Percentiles rank a stretch among this genome's conserved stretches.
Conservation (phyloP, 2,113 vertebrate species). For the Falcunculus frontatus region DNA sequence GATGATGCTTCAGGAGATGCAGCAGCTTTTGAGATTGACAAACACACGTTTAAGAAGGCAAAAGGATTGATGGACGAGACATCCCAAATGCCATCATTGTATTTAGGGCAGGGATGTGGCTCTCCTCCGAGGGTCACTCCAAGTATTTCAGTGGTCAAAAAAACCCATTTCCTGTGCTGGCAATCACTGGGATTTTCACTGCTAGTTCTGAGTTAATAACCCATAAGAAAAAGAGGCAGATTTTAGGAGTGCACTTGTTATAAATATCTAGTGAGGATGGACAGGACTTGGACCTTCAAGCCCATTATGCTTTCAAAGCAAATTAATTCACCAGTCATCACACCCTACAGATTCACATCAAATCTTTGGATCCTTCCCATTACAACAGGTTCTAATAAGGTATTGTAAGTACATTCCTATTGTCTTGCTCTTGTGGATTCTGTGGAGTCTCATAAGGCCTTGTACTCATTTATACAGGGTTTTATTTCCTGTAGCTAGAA, state of each 20-base stretch:
- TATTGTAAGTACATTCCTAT: not conserved
- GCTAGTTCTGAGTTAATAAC: not conserved
- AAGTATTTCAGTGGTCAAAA: not conserved
- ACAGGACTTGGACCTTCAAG: not conserved
- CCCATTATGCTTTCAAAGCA: not conserved
- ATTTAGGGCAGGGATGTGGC: not conserved
- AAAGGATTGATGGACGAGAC: not conserved
- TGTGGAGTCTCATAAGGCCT: not conserved
- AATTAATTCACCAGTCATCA: not conserved
- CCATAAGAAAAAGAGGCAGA: not conserved
- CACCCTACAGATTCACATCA: not conserved
- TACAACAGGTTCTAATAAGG: not conserved
- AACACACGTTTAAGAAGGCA: not conserved
- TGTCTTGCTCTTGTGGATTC: not conserved
- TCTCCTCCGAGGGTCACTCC: not conserved
- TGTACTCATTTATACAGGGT: not conserved
- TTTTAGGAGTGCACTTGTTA: not conserved
- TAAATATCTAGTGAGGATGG: not conserved
- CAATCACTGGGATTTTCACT: not conserved
- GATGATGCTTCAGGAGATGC: not conserved
- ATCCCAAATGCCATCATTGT: not conserved
- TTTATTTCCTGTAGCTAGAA: not conserved
- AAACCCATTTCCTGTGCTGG: fast-evolving
- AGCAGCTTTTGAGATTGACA: not conserved
- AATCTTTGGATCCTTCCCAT: not conserved